Percentiles rank a stretch among this genome's conserved stretches.
phyloP scores from a whole-genome alignment of 2,888 invertebrate species.

The Scotopteryx bipunctaria region DNA sequence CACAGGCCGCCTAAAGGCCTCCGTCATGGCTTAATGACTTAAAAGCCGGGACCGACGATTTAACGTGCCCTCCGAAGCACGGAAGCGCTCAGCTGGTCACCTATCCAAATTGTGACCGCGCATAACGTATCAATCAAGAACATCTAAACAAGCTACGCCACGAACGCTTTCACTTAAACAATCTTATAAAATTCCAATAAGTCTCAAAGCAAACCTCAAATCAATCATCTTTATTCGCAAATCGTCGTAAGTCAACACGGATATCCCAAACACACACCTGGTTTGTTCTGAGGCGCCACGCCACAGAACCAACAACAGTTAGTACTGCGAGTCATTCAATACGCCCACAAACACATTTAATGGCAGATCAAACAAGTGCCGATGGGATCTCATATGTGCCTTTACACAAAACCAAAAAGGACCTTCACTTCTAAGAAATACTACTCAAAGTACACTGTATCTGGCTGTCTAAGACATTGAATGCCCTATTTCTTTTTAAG shows the following conservation, averaged over 20 bases:
- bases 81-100: too few species aligned
- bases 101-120: too few species aligned
- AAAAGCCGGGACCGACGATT: too few species aligned
- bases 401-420: conserved; percentile 25
- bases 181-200: neutral
- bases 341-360: conserved; percentile 76
- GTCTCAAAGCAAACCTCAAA: neutral
- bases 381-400: conserved; percentile 73
- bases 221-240: conserved; percentile 12
- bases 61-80: too few species aligned
- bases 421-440: conserved; percentile 8
- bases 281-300: conserved; percentile 66
- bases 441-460: conserved; percentile 10
- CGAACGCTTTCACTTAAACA: neutral
- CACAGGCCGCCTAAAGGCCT: too few species aligned
- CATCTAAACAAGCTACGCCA: too few species aligned
- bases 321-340: conserved; percentile 61
- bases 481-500: conserved; percentile 5
- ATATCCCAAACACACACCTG: conserved; percentile 41
- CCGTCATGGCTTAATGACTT: too few species aligned
- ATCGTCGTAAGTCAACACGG: conserved; percentile 26
- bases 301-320: conserved; percentile 41
- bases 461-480: conserved; percentile 11
- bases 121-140: too few species aligned
- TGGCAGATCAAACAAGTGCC: conserved; percentile 76